Percentiles rank a stretch among this genome's conserved stretches.
These are phyloP conservation scores for Aplocera efformata DNA, from an alignment of 2,888 invertebrate genomes.

Conservation along the genomic window DNA sequence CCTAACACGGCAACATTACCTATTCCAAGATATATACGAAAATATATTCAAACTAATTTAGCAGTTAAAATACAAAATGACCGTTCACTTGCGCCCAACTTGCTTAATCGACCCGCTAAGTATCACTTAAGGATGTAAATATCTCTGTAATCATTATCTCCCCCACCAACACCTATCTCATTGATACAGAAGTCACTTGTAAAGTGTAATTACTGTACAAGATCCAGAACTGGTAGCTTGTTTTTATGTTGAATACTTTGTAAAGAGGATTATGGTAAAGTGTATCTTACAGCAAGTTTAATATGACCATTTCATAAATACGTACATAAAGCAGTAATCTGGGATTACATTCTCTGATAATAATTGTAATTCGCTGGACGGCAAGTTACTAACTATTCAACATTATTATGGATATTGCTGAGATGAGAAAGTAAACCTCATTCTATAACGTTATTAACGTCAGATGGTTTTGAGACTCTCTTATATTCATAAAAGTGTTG, in stretches of 20 bases:
- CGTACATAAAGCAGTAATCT: no score
- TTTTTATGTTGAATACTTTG: slow-evolving; percentile 16
- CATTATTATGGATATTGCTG: no score
- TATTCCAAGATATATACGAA: no score
- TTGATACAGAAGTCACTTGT: slow-evolving; percentile 16
- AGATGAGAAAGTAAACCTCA: no score
- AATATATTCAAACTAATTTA: slow-evolving; percentile 5
- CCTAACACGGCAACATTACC: no score
- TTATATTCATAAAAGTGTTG: no score
- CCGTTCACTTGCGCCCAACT: slow-evolving; percentile 23
- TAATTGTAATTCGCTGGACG: no score
- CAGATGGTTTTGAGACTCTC: no score
- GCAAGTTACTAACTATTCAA: no score
- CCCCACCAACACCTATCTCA: slow-evolving; percentile 24
- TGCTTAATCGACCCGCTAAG: slow-evolving; percentile 53
- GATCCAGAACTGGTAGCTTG: slow-evolving; percentile 22
- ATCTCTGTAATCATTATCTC: slow-evolving; percentile 14
- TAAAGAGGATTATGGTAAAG: slow-evolving; percentile 7
- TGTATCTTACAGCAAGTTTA: slow-evolving; percentile 6
- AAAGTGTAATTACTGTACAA: slow-evolving; percentile 21
- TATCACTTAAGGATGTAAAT: slow-evolving; percentile 17
- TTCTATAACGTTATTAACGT: no score
- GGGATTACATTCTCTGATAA: no score
- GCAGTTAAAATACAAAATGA: slow-evolving; percentile 18
- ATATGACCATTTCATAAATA: not conserved